These are phyloP conservation scores for Goniozus legneri DNA, from an alignment of 1,140 invertebrate genomes.

Conservation along the genomic window DNA sequence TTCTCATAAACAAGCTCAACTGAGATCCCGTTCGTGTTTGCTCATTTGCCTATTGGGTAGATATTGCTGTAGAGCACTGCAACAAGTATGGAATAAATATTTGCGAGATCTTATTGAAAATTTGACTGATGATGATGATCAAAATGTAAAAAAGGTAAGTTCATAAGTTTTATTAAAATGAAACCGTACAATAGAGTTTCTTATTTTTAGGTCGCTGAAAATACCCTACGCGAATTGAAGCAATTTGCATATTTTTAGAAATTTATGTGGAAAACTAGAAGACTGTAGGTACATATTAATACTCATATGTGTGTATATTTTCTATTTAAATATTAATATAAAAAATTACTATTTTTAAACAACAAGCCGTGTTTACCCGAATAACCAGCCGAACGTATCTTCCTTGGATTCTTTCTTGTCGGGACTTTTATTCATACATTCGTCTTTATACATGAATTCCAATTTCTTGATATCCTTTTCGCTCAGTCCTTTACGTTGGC, in stretches of 20 bases:
- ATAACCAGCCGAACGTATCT: conserved; percentile 12
- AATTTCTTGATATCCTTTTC: conserved; percentile 64
- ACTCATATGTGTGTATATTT: background rate
- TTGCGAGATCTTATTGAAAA: conserved; percentile 56
- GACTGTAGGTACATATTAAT: no score
- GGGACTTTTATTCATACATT: conserved; percentile 39
- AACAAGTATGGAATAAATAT: conserved; percentile 61
- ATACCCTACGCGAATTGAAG: conserved; percentile 55
- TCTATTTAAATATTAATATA: background rate
- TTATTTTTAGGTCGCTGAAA: conserved; percentile 53
- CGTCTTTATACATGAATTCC: conserved; percentile 62
- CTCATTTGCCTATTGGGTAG: conserved; percentile 64
- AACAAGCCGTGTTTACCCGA: conserved; percentile 4
- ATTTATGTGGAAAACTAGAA: background rate
- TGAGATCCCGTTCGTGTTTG: conserved; percentile 65
- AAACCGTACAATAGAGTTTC: conserved; percentile 1
- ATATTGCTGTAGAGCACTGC: conserved; percentile 63
- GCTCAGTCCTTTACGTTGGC: conserved; percentile 65
- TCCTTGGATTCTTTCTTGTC: conserved; percentile 4
- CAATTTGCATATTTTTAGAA: conserved; percentile 53
- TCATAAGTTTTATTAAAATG: background rate
- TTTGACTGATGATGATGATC: conserved; percentile 54
- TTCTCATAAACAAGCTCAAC: conserved; percentile 58
- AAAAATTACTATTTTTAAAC: no score
- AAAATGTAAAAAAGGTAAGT: conserved; percentile 55